These are phyloP conservation scores for Catalaphyllia jardinei DNA, from an alignment of 64 coral and sea anemone genomes.

Conservation along the genomic window DNA sequence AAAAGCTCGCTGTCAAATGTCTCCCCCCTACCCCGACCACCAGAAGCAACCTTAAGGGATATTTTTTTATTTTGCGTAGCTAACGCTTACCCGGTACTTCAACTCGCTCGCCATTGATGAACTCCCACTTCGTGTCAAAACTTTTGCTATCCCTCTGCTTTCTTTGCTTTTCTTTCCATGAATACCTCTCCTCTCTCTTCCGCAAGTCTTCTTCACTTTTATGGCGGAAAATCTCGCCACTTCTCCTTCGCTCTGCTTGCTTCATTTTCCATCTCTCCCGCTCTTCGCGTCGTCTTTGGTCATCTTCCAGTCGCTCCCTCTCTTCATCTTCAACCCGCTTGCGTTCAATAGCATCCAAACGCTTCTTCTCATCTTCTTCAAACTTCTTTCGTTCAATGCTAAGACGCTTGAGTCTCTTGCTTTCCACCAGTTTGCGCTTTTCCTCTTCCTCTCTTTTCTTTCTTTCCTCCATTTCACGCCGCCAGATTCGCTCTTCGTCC, in stretches of 20 bases:
- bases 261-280: conserved; percentile 43
- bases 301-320: conserved; percentile 11
- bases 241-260: conserved; percentile 33
- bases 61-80: neutral
- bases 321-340: conserved; percentile 54
- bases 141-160: conserved; percentile 17
- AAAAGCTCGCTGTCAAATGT: no score
- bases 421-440: conserved; percentile 24
- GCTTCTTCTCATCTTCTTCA: conserved; percentile 56
- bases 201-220: conserved; percentile 42
- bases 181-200: conserved; percentile 26
- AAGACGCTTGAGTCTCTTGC: conserved; percentile 13
- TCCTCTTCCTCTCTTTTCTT: conserved; percentile 28
- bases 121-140: conserved; percentile 37
- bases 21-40: no score
- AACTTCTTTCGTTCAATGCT: conserved; percentile 55
- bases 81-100: conserved; percentile 32
- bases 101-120: conserved; percentile 15
- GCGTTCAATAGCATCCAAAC: conserved; percentile 46
- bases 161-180: conserved; percentile 34
- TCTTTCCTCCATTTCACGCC: conserved; percentile 18
- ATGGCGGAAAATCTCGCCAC: conserved; percentile 24
- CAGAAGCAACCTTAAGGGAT: no score
- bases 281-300: conserved; percentile 18
- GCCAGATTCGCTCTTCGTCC: conserved; percentile 28